Conservation (phyloP, 2,113 vertebrate species). For the Myrmecobius fasciatus region DNA sequence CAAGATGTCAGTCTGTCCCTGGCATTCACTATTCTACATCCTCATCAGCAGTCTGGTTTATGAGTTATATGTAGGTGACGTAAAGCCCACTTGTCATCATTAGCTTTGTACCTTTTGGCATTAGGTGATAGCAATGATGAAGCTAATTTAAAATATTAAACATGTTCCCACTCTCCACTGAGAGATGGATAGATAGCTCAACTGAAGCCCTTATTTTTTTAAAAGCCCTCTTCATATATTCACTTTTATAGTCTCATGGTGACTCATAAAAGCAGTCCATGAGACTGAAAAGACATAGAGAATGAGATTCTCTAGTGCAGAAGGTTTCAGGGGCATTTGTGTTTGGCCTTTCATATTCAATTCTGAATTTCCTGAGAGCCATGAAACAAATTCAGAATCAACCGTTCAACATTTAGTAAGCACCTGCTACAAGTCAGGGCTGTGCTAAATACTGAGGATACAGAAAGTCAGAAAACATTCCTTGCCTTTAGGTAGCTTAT, state of each 20-base stretch:
- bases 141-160: background rate
- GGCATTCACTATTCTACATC: background rate
- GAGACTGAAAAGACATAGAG: background rate
- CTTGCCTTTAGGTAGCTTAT: background rate
- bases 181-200: background rate
- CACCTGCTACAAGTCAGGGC: background rate
- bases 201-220: background rate
- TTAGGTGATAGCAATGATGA: background rate
- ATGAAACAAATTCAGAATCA: background rate
- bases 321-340: background rate
- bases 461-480: background rate
- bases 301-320: background rate
- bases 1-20: background rate
- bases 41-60: background rate
- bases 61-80: background rate
- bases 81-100: background rate
- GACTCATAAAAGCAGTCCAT: background rate
- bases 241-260: background rate
- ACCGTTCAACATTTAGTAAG: background rate
- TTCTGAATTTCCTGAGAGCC: background rate
- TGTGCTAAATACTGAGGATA: background rate
- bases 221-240: background rate
- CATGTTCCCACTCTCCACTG: background rate
- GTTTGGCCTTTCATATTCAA: background rate
- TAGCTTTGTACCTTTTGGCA: conserved; percentile 1